phyloP scores from a whole-genome alignment of 2,113 vertebrate genomes.

The Anseranas semipalmata region DNA sequence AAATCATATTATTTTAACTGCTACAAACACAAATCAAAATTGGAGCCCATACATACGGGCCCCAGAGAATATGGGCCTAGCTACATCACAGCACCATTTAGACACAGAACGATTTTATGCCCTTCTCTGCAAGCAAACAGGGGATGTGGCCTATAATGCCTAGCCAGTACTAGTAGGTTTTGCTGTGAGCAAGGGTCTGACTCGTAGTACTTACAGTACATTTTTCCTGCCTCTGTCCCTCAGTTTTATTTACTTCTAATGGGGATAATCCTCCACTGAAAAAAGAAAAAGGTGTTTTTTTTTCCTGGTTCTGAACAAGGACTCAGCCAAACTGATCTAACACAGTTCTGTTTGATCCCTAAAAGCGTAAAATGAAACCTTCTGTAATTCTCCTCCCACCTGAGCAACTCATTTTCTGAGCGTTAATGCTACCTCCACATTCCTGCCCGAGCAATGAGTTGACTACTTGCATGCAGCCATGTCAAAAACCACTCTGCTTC shows the following conservation, averaged over 20 bases:
- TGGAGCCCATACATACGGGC: neutral
- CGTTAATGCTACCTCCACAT: neutral
- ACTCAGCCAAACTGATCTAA: neutral
- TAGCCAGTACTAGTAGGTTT: neutral
- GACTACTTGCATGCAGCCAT: neutral
- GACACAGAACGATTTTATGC: neutral
- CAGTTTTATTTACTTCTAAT: neutral
- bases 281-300: neutral
- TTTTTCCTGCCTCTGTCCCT: neutral
- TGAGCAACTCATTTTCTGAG: neutral
- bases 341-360: neutral
- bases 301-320: neutral
- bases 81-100: neutral
- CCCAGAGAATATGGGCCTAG: neutral
- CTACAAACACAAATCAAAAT: neutral
- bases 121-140: neutral
- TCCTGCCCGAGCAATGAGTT: neutral
- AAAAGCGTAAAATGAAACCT: neutral
- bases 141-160: neutral
- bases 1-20: neutral
- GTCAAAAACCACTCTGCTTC: neutral
- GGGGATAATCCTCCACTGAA: neutral
- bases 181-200: neutral
- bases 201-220: neutral
- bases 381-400: neutral